phyloP scores from a whole-genome alignment of 1,140 invertebrate genomes.

The Sarcophaga bullata region DNA sequence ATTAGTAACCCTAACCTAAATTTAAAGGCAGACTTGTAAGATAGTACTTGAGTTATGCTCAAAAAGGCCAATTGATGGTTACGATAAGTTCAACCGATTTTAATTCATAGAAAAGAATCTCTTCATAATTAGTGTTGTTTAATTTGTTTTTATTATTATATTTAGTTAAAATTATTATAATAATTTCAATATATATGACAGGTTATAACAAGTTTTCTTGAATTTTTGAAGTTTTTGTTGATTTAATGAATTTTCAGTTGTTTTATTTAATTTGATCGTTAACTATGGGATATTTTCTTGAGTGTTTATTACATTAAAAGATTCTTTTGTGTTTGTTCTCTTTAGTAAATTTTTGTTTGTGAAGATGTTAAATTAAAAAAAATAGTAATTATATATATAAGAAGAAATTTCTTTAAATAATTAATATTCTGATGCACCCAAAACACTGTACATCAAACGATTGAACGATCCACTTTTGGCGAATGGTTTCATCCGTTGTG shows the following conservation, averaged over 20 bases:
- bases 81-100: background rate
- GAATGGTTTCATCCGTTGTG: conserved; percentile 78
- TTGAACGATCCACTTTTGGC: conserved; percentile 92
- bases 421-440: conserved; percentile 81
- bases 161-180: conserved; percentile 15
- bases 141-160: background rate
- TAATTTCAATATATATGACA: conserved; percentile 8
- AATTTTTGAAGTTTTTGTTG: background rate
- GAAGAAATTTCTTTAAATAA: conserved; percentile 17
- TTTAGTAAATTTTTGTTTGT: conserved; percentile 26
- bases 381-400: background rate
- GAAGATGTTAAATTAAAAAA: conserved; percentile 14
- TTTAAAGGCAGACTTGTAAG: no score
- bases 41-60: no score
- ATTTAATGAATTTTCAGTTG: background rate
- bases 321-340: conserved; percentile 1
- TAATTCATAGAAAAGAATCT: background rate
- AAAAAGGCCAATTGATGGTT: no score
- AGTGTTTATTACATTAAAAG: background rate
- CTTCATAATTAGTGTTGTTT: background rate
- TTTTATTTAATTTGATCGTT: conserved; percentile 4
- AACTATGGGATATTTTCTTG: background rate
- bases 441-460: conserved; percentile 89
- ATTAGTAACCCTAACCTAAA: no score
- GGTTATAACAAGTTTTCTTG: conserved; percentile 22